phyloP scores from a whole-genome alignment of 1,140 invertebrate species.

The Ceratina australensis region DNA sequence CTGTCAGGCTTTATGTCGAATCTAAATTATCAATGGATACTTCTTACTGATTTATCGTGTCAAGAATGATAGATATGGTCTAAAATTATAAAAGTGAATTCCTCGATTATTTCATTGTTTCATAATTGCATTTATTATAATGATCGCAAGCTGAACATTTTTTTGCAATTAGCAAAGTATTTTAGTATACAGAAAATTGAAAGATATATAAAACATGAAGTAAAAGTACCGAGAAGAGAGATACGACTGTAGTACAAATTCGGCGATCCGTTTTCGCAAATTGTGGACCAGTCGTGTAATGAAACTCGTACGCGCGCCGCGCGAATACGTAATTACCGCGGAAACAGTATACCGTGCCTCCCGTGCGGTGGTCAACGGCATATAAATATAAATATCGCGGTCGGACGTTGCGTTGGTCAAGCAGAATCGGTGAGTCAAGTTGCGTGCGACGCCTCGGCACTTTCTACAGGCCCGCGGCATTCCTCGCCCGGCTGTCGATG shows the following conservation, averaged over 20 bases:
- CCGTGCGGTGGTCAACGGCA: conserved; percentile 29
- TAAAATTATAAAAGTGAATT: too few relatives aligned
- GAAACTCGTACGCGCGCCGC: conserved; percentile 22
- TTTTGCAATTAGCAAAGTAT: too few relatives aligned
- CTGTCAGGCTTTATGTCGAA: too few relatives aligned
- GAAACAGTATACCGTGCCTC: conserved; percentile 33
- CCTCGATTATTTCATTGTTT: too few relatives aligned
- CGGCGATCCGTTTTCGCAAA: not conserved
- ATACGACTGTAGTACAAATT: not conserved
- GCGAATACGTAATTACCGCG: conserved; percentile 46
- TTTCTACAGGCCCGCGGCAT: conserved; percentile 44
- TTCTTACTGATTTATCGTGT: too few relatives aligned
- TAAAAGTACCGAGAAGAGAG: too few relatives aligned
- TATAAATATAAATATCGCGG: conserved; percentile 49
- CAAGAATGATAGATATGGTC: too few relatives aligned
- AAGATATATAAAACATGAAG: too few relatives aligned
- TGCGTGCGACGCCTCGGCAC: conserved; percentile 35
- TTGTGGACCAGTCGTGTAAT: conserved; percentile 23
- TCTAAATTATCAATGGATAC: too few relatives aligned
- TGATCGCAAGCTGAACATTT: too few relatives aligned
- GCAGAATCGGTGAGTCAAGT: conserved; percentile 47
- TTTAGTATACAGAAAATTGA: too few relatives aligned
- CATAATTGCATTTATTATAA: too few relatives aligned
- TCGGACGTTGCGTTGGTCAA: conserved; percentile 32
- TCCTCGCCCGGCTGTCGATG: conserved; percentile 31